Base-by-base conservation (phyloP, 2,797 vertebrate genomes). In the Peromyscus attwateri region DNA sequence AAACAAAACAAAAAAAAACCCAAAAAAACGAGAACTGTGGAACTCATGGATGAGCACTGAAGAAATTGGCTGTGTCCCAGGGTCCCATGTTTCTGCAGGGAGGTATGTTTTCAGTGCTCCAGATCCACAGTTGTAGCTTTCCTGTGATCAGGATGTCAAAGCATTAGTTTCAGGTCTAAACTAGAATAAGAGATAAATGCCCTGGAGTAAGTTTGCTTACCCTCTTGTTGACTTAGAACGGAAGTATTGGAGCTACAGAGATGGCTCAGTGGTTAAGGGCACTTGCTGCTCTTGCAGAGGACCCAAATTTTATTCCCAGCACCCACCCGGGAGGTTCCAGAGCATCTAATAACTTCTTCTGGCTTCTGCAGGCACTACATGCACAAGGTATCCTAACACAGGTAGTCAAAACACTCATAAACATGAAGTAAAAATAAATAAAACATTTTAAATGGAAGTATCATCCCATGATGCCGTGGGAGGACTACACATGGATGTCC, bases 31-130 rank as follows among this genome's bases (percentile, higher is more conserved):
- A 73, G 10, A 40, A n/a, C n/a, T 57, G 49, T 0, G 49, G 87
- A 73, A 23, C 29, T 25, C 10, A 0, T 0, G 25, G 87, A 52
- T 60, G 57, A n/a, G 25, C 87, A 13, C 62, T 0, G 0, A 8
- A 1, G 17, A 55, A 55, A 13, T 31, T 71, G 12, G 2, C n/a
- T 21, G 0, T 27, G 57, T 7, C 2, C 76, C 2, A 7, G 37
- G 49, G 40, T 37, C 17, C 1, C 12, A 1, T 21, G 8, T 34
- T 66, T 87, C 34, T 3, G 10, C 23, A 34, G 4, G 6, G 27
- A 82, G 23, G 3, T 29, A 3, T 1, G 6, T 34, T 27, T 55
- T 21, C 1, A 0, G 2, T 3, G 19, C 7, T 40, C 64, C 12
- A 21, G 14, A 10, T 40, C 52, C 19, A 3, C 27, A 6, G 13